Percentiles rank a stretch among this genome's conserved stretches.
Evolutionary conservation across 2,888 invertebrate species (phyloP).

Genomic region (Hoplodrina blanda): DNA sequence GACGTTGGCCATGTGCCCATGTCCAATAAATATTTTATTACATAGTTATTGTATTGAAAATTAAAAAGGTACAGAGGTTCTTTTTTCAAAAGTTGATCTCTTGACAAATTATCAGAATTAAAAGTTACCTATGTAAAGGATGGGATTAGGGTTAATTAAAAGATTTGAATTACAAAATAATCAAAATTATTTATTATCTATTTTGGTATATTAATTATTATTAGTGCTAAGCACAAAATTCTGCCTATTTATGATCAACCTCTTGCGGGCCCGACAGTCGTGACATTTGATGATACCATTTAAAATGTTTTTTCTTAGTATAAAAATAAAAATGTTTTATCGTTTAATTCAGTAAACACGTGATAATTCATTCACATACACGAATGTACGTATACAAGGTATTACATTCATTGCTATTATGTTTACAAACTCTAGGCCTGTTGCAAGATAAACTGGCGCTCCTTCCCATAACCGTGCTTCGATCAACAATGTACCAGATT

Average conservation of each 20-base stretch:
- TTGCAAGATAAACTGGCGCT: not conserved
- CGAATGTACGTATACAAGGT: no score
- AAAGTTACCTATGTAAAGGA: not conserved
- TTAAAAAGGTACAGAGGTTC: no score
- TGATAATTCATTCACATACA: no score
- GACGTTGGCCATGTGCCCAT: no score
- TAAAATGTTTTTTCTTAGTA: not conserved
- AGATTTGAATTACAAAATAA: conserved; percentile 77
- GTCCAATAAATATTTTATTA: no score
- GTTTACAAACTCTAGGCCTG: no score
- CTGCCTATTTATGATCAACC: conserved; percentile 49
- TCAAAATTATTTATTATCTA: conserved; percentile 81
- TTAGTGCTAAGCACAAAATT: conserved; percentile 80
- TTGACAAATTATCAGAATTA: no score
- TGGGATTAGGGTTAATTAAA: conserved; percentile 60
- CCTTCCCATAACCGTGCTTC: not conserved
- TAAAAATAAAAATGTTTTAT: not conserved
- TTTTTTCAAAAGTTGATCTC: no score
- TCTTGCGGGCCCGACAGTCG: conserved; percentile 23
- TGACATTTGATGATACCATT: conserved; percentile 15
- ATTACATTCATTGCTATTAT: no score
- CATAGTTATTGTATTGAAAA: no score
- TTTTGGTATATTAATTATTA: conserved; percentile 83
- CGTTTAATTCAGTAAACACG: not conserved
- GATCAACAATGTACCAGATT: no score